Base-by-base conservation (phyloP, 2,888 invertebrate genomes). In the Drosophila putrida region DNA sequence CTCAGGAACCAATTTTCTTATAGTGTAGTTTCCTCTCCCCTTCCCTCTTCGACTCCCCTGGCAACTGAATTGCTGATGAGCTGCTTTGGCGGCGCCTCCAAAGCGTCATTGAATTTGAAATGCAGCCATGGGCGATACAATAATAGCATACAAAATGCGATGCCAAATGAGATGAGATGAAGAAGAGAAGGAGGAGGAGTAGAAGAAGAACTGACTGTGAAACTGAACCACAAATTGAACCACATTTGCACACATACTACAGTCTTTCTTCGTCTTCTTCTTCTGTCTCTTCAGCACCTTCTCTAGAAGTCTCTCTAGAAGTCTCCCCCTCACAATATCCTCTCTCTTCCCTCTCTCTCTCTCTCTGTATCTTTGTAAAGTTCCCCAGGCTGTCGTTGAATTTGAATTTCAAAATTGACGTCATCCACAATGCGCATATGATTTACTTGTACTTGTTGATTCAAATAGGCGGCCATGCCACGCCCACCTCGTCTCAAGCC, bases 1-100 rank as follows among this genome's bases (percentile, higher is more conserved):
- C n/a, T n/a, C n/a, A n/a, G n/a, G n/a, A n/a, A n/a, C n/a, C n/a
- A n/a, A n/a, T 20, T 20, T 20, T 20, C 20, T 20, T 20, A 20
- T 1, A 20, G 20, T 20, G 20, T 20, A 20, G 20, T 20, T 20
- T 20, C 20, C 20, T 20, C 20, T 20, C 20, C 20, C 20, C 20
- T 20, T 1, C 28, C 55, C 58, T 13, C 38, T 2, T 4, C 5
- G 6, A 6, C 20, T 71, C 74, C 80, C 77, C 38, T 64, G 88
- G 73, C 84, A 89, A 88, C 86, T 86, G 88, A 84, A 83, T 89
- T 80, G 79, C 76, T 88, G 88, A 89, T 82, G 81, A 80, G 86
- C 73, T 82, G 69, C 77, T 53, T 33, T 51, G 58, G 64, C 80
- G 71, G 88, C 86, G 83, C 80, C 85, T 78, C 75, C 53, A 58